Evolutionary conservation across 92 coral and sea anemone species (phyloP), one percentile per base, ranked within the genome.

Genomic region (Blastomussa wellsi): DNA sequence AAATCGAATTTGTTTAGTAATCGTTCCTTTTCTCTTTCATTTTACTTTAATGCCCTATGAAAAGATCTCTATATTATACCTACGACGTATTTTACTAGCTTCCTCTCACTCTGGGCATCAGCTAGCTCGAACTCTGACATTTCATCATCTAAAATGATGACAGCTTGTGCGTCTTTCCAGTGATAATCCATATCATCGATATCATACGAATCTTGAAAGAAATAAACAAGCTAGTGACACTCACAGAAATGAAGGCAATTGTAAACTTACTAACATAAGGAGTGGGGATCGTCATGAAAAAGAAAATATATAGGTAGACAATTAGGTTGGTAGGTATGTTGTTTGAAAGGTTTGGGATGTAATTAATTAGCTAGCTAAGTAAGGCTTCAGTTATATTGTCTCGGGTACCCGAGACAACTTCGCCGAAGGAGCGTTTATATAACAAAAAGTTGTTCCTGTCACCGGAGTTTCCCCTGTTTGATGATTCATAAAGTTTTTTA

Each of bases 41-140:
- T n/a, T n/a, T n/a, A n/a, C n/a, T n/a, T n/a, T n/a, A n/a, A n/a
- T n/a, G n/a, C 44, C 44, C 44, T 41, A 41, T 41, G 44, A 3
- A 41, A 41, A 41, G 44, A 41, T 41, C 7, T 3, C 3, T 41
- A 3, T 39, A 39, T 39, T 39, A 62, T 90, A 94, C 98, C 98
- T 73, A 94, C 88, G 28, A 94, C 95, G 72, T 94, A 94, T 86
- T 92, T 83, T 47, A 94, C 98, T 53, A 53, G 86, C 87, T 92
- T 94, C 39, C 98, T 87, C 60, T 94, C 90, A 64, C 86, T 91
- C n/a, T 76, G 86, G 67, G 88, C 88, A 52, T 92, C 92, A 22
- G 86, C 53, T 32, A 94, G 86, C 41, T 94, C 98, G 74, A 97
- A 97, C 86, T 97, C 98, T 29, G 98, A 93, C 99, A 97, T 94